These are phyloP conservation scores for Scaeva pyrastri DNA, from an alignment of 2,888 invertebrate species.

Conservation along the genomic window DNA sequence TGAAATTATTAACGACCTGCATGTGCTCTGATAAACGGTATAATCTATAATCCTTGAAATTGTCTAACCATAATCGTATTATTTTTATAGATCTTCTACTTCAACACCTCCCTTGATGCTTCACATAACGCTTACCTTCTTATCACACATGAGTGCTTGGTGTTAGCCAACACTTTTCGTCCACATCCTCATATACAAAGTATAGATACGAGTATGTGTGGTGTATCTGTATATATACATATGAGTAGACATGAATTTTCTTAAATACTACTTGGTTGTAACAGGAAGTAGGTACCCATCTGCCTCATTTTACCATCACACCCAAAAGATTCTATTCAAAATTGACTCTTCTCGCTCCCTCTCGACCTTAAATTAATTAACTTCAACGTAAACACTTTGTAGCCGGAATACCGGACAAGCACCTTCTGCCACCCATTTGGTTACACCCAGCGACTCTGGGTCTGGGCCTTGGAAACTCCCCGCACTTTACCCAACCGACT, in stretches of 20 bases:
- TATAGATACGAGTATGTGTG: too few species aligned
- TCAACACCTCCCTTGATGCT: constrained; percentile 11
- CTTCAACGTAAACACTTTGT: constrained; percentile 61
- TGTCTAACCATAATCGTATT: constrained; percentile 33
- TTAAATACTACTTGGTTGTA: constrained; percentile 6
- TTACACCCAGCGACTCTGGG: background rate
- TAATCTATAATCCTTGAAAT: constrained; percentile 22
- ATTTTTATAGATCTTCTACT: constrained; percentile 33
- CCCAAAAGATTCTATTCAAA: constrained; percentile 29
- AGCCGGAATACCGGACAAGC: constrained; percentile 46
- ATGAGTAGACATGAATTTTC: background rate
- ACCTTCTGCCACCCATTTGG: background rate
- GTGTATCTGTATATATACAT: too few species aligned
- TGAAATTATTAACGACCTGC: constrained; percentile 19
- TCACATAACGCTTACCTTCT: constrained; percentile 32
- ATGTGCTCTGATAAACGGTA: constrained; percentile 22
- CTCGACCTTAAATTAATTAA: constrained; percentile 56
- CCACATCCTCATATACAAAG: background rate
- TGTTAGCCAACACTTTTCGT: constrained; percentile 26
- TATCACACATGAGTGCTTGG: constrained; percentile 36
- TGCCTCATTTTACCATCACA: background rate
- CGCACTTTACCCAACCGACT: constrained; percentile 9
- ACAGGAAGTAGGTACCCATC: background rate
- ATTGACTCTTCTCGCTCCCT: constrained; percentile 12
- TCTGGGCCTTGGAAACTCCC: constrained; percentile 5